Evolutionary conservation across 2,113 vertebrate genomes (phyloP).

Genomic region (Brachyhypopomus gauderio): DNA sequence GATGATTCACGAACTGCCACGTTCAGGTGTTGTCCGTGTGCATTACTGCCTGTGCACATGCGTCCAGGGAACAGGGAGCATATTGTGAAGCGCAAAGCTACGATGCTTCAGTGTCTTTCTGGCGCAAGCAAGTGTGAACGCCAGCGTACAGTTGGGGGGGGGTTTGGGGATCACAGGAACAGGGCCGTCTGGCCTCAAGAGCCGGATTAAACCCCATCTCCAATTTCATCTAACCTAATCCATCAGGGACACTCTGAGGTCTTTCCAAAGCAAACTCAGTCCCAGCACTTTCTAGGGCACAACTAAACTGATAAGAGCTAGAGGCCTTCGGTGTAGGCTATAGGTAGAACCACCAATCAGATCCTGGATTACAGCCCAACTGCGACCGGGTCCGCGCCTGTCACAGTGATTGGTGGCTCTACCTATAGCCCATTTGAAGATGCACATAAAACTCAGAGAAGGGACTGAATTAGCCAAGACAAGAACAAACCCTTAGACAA

Average conservation of each 20-base stretch:
- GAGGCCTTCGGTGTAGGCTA: neutral
- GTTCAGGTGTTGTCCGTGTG: neutral
- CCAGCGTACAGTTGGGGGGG: neutral
- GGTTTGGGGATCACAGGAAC: neutral
- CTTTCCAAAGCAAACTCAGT: conserved; percentile 13
- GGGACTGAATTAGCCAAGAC: too few relatives aligned
- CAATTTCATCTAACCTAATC: conserved; percentile 39
- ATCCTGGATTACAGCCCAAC: too few relatives aligned
- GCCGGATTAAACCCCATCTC: conserved; percentile 42
- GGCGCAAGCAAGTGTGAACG: neutral
- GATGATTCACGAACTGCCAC: too few relatives aligned
- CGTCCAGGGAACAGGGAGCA: neutral
- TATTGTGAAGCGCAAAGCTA: neutral
- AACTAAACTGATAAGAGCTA: conserved; percentile 9
- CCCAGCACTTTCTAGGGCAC: neutral
- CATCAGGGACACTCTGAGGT: neutral
- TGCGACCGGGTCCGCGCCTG: too few relatives aligned
- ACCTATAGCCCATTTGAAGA: too few relatives aligned
- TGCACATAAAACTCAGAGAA: too few relatives aligned
- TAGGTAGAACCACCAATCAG: too few relatives aligned
- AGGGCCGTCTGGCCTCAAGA: conserved; percentile 26
- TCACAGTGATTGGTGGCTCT: too few relatives aligned
- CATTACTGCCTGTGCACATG: neutral
- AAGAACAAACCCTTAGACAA: neutral
- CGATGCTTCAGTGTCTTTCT: conserved; percentile 21